Conservation (phyloP, 2,888 invertebrate genomes). For the Bembecia ichneumoniformis region DNA sequence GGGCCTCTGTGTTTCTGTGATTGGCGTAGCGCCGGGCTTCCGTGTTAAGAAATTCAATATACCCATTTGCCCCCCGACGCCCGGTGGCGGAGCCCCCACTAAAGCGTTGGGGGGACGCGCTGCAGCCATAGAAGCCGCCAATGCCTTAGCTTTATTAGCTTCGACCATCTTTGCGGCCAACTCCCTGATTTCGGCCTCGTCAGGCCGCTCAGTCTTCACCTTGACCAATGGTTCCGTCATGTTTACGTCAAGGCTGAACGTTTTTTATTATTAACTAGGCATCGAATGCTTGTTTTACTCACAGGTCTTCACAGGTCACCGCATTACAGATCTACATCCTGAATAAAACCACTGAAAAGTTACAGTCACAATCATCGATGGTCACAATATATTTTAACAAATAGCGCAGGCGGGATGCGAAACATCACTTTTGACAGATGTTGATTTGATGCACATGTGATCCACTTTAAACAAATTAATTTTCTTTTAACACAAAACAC, state of each 20-base stretch:
- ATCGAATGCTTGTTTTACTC: neutral
- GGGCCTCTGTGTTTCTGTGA: constrained; percentile 35
- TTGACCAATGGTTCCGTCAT: constrained; percentile 55
- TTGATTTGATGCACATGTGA: constrained; percentile 1
- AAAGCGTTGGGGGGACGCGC: constrained; percentile 55
- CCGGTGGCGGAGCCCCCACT: constrained; percentile 41
- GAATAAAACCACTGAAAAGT: constrained; percentile 26
- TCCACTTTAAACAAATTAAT: constrained; percentile 5
- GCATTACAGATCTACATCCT: constrained; percentile 47
- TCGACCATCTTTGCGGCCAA: constrained; percentile 90
- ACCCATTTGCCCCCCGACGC: constrained; percentile 65
- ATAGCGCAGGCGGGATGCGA: constrained; percentile 29
- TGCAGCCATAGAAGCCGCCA: constrained; percentile 63
- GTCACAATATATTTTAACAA: constrained; percentile 51
- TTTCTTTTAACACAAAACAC: constrained; percentile 9
- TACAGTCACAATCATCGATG: no score
- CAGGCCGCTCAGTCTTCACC: constrained; percentile 82
- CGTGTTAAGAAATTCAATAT: constrained; percentile 76
- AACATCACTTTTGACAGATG: constrained; percentile 54
- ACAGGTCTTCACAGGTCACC: constrained; percentile 9
- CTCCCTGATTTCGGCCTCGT: constrained; percentile 90
- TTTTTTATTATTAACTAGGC: neutral
- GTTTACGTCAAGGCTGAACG: constrained; percentile 17
- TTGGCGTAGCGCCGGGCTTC: constrained; percentile 35
- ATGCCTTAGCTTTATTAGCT: constrained; percentile 79